A percentile compares a stretch with the other conserved stretches of the same genome.
Evolutionary conservation across 2,888 invertebrate genomes (phyloP).

Genomic region (Aporophyla lueneburgensis): DNA sequence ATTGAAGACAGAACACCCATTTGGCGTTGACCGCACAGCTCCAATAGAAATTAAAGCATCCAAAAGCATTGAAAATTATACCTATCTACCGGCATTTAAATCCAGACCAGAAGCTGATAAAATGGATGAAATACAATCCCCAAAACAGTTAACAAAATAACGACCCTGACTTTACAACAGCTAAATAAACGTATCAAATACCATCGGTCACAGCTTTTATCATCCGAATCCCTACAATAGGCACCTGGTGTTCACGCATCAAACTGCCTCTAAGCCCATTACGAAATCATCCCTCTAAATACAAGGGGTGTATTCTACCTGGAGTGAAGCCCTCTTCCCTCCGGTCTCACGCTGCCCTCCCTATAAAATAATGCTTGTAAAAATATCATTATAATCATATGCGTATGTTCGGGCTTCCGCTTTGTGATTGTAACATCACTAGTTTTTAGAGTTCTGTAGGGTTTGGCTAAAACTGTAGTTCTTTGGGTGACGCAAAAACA

Average conservation of each 20-base stretch:
- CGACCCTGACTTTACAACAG: slow-evolving; percentile 32
- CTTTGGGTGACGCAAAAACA: background rate
- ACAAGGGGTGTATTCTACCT: slow-evolving; percentile 78
- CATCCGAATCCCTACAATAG: slow-evolving; percentile 64
- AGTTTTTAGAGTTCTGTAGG: slow-evolving; percentile 53
- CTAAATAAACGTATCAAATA: slow-evolving; percentile 63
- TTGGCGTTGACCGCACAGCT: background rate
- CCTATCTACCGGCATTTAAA: background rate
- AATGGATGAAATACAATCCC: slow-evolving; percentile 3
- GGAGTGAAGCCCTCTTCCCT: slow-evolving; percentile 70
- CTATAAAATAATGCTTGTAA: slow-evolving; percentile 84
- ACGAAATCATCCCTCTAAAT: slow-evolving; percentile 78
- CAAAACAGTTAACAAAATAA: slow-evolving; percentile 36
- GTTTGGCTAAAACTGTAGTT: background rate
- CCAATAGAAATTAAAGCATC: background rate
- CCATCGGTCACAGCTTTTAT: slow-evolving; percentile 63
- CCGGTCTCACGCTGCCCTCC: slow-evolving; percentile 84
- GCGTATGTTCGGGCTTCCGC: slow-evolving; percentile 85
- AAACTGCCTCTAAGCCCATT: slow-evolving; percentile 81
- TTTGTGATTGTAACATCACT: slow-evolving; percentile 72
- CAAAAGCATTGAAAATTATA: background rate
- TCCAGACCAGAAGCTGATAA: background rate
- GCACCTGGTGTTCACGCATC: slow-evolving; percentile 79
- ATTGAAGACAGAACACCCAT: too few species aligned
- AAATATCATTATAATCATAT: slow-evolving; percentile 89